phyloP scores from a whole-genome alignment of 1,140 invertebrate species.

The Heliconius eleuchia region DNA sequence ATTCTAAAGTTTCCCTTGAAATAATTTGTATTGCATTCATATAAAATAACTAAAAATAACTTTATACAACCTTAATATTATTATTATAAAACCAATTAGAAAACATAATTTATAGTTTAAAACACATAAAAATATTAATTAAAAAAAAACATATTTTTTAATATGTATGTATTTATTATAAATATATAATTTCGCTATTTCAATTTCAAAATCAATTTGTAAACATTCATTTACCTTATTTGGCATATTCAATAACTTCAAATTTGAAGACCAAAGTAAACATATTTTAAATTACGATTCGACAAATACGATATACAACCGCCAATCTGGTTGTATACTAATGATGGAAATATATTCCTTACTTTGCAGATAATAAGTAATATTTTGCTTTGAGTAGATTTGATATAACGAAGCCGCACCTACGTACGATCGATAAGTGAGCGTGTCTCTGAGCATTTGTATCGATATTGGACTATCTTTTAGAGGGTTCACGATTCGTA shows the following conservation, averaged over 20 bases:
- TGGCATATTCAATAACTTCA: background rate
- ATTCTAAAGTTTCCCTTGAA: no score
- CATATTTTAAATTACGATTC: conserved; percentile 14
- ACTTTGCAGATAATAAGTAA: background rate
- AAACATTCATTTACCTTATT: conserved; percentile 6
- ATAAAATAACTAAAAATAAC: no score
- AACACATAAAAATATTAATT: no score
- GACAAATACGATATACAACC: background rate
- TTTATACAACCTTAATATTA: no score
- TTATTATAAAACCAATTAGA: no score
- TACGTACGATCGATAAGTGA: conserved; percentile 23
- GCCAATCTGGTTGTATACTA: background rate
- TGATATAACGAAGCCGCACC: conserved; percentile 14
- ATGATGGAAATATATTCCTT: conserved; percentile 14
- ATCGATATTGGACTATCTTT: conserved; percentile 19
- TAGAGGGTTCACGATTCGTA: conserved; percentile 5
- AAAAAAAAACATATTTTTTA: no score
- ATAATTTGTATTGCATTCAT: no score
- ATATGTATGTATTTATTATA: background rate
- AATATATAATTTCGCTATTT: background rate
- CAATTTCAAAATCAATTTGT: background rate
- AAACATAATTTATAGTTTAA: no score
- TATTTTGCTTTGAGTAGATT: conserved; percentile 4
- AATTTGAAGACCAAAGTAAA: conserved; percentile 9
- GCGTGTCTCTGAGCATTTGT: conserved; percentile 26